Conservation (phyloP, 2,888 invertebrate species). For the Catonia carolina region DNA sequence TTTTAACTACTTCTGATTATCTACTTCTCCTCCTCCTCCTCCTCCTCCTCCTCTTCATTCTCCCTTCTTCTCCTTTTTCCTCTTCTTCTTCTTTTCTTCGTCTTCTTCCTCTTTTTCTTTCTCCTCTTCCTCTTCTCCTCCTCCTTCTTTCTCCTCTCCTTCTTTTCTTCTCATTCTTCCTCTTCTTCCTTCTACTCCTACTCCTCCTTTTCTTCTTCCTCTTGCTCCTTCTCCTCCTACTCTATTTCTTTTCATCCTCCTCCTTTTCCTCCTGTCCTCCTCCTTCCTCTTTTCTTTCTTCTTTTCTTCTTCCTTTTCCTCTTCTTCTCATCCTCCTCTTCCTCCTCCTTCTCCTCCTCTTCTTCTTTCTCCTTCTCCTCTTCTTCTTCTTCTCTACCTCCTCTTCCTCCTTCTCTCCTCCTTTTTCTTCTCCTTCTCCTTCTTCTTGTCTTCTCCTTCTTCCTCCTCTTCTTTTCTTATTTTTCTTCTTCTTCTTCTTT, state of each 20-base stretch:
- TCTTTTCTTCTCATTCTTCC: constrained; percentile 18
- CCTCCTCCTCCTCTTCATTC: constrained; percentile 5
- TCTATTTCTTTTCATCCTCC: constrained; percentile 2
- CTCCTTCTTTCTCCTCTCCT: constrained; percentile 9
- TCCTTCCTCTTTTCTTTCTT: neutral
- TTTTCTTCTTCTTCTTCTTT: neutral
- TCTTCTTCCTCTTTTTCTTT: neutral
- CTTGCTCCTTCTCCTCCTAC: constrained; percentile 9
- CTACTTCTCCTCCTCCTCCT: neutral
- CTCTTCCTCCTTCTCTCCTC: neutral
- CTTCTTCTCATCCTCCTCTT: neutral
- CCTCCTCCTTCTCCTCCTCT: neutral
- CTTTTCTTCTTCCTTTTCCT: neutral
- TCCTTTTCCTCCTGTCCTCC: constrained; percentile 6
- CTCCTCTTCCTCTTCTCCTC: constrained; percentile 4
- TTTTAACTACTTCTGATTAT: too few species aligned
- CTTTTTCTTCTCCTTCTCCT: neutral
- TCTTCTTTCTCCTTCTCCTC: neutral
- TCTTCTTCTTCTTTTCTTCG: neutral
- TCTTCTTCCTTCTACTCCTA: constrained; percentile 18
- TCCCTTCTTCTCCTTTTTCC: neutral
- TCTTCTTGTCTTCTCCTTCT: neutral
- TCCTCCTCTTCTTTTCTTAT: constrained; percentile 1
- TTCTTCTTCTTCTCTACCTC: neutral
- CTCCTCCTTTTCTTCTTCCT: constrained; percentile 4